Conservation (phyloP, 2,113 vertebrate genomes). For the Sciurus niger region DNA sequence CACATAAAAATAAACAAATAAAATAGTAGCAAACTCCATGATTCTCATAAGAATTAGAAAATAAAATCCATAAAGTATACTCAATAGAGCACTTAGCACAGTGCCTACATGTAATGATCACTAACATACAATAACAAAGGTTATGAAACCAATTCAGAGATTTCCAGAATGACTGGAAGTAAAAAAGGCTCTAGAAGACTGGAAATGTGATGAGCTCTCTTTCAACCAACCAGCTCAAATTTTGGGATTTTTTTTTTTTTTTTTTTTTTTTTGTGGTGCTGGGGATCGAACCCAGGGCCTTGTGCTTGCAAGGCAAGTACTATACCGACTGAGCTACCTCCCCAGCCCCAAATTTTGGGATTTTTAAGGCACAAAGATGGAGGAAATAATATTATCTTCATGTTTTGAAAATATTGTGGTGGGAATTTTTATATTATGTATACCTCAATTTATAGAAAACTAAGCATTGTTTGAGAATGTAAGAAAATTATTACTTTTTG, state of each 20-base stretch:
- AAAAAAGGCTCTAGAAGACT: background rate
- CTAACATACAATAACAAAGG: too few relatives aligned
- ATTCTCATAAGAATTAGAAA: constrained; percentile 21
- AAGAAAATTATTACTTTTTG: background rate
- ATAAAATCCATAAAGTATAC: background rate
- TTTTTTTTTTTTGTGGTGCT: too few relatives aligned
- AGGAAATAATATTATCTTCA: background rate
- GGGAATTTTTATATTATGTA: background rate
- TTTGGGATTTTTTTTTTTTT: background rate
- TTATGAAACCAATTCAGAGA: background rate
- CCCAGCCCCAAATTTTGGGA: background rate
- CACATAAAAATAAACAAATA: background rate
- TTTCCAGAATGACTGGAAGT: background rate
- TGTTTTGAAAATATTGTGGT: constrained; percentile 2
- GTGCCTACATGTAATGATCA: background rate
- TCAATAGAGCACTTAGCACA: background rate
- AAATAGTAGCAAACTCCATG: background rate
- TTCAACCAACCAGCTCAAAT: background rate
- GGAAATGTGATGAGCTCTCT: background rate
- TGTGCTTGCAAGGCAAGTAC: too few relatives aligned
- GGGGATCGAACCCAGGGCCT: too few relatives aligned
- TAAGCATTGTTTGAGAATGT: constrained; percentile 10
- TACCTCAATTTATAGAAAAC: background rate
- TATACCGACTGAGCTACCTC: too few relatives aligned
- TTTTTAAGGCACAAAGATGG: background rate